Percentiles rank a stretch among this genome's conserved stretches.
These are phyloP conservation scores for Siderastrea radians DNA, from an alignment of 92 coral and sea anemone genomes.

Conservation along the genomic window DNA sequence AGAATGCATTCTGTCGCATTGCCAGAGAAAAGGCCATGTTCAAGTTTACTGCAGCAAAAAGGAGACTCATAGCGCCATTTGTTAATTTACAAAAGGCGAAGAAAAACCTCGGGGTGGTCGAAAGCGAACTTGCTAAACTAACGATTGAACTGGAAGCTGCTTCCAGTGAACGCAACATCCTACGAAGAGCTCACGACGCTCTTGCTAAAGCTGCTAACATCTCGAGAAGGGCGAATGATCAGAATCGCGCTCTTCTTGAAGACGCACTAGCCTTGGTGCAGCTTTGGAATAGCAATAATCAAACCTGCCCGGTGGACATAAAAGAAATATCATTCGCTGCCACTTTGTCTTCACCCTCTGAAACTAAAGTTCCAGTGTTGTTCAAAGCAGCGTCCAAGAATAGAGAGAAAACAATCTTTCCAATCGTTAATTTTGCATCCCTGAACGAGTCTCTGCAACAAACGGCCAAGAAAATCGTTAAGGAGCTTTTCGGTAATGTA, in stretches of 20 bases:
- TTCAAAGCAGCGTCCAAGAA: conserved; percentile 30
- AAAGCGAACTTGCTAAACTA: conserved; percentile 58
- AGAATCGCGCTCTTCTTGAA: conserved; percentile 26
- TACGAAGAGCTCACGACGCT: conserved; percentile 60
- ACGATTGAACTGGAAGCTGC: conserved; percentile 63
- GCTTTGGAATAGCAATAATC: conserved; percentile 25
- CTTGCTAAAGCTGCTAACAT: conserved; percentile 54
- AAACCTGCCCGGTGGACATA: conserved; percentile 4
- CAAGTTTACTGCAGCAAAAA: conserved; percentile 45
- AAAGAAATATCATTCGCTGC: conserved; percentile 26
- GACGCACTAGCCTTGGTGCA: conserved; percentile 45
- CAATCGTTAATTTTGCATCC: conserved; percentile 37
- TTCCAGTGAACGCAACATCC: conserved; percentile 47
- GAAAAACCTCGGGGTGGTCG: conserved; percentile 39
- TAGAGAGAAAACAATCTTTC: conserved; percentile 29
- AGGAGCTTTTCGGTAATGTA: conserved; percentile 55
- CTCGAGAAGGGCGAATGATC: conserved; percentile 31
- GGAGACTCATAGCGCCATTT: conserved; percentile 38
- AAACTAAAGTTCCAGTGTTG: conserved; percentile 10
- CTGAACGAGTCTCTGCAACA: conserved; percentile 49
- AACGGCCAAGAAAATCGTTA: conserved; percentile 61
- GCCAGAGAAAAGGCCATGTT: conserved; percentile 58
- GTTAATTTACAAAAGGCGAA: conserved; percentile 45
- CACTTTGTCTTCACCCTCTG: conserved; percentile 23
- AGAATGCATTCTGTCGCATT: conserved; percentile 69